Base-by-base conservation (phyloP, 2,888 invertebrate genomes). In the Tolmerus cingulatus region DNA sequence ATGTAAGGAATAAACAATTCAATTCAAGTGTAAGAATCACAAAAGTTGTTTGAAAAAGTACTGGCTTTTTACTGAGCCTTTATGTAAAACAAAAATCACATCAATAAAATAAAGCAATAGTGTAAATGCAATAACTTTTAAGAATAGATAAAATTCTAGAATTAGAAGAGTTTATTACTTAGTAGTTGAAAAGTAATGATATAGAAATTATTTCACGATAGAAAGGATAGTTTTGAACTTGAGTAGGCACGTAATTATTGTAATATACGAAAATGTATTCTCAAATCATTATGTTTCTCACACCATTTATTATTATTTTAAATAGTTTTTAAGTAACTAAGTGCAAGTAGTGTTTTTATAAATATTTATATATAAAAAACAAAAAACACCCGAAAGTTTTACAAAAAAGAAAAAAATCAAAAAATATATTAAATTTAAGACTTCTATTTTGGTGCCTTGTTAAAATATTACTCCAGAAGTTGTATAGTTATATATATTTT, bases 41-140 rank as follows among this genome's bases (percentile, higher is more conserved):
- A 23, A 66, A 66, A 66, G n/a, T 34, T 76, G 27, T 37, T 76
- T 30, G 37, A 16, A 76, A 76, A 37, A 76, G 40, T 16, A 19
- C 40, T 40, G 37, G 30, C 34, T 23, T 34, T 76, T 30, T 76
- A 4, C 8, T 19, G 19, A 55, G 19, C 55, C 55, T 19, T 55
- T 55, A 55, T 37, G 16, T 76, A 37, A 30, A 37, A 74, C 19
- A 30, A 27, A 19, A 19, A 66, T 66, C 66, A 19, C 66, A 79
- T 79, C 43, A 40, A 40, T 37, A 37, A 66, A 40, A 40, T 37
- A 37, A 66, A 66, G 84, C 40, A 84, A 84, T 66, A 84, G 84
- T 84, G 84, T 84, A 84, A 84, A 84, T 84, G 84, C 84, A 84
- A 84, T 84, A 74, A 84, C 19, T 55, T 34, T n/a, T 76, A 76